Evolutionary conservation across 2,113 vertebrate genomes (phyloP).

Genomic region (Felis chaus): DNA sequence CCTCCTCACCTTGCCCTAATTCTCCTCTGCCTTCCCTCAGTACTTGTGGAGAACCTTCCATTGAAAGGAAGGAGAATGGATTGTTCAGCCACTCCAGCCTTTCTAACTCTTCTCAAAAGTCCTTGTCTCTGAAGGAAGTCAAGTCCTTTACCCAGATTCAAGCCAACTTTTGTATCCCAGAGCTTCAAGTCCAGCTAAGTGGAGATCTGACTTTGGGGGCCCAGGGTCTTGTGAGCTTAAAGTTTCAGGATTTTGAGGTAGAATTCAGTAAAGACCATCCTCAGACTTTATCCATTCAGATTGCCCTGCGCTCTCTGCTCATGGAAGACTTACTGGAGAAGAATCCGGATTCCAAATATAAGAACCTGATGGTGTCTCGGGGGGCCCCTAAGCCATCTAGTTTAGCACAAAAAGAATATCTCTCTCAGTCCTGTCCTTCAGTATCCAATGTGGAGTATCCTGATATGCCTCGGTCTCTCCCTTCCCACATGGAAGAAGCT

Average conservation of each 20-base stretch:
- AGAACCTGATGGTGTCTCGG: constrained; percentile 96
- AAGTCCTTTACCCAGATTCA: constrained; percentile 94
- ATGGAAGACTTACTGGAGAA: constrained; percentile 98
- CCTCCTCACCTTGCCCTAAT: constrained; percentile 83
- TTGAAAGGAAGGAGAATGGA: constrained; percentile 87
- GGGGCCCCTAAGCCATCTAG: constrained; percentile 95
- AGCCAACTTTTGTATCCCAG: constrained; percentile 92
- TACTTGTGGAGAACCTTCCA: constrained; percentile 86
- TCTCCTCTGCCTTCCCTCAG: constrained; percentile 88
- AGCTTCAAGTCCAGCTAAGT: constrained; percentile 95
- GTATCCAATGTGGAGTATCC: constrained; percentile 92
- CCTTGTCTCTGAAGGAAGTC: constrained; percentile 79
- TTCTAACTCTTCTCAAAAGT: constrained; percentile 83
- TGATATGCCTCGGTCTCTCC: constrained; percentile 97
- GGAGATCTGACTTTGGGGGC: constrained; percentile 94
- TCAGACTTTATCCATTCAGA: constrained; percentile 91
- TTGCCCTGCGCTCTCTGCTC: constrained; percentile 93
- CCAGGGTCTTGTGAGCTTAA: constrained; percentile 95
- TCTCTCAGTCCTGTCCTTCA: constrained; percentile 96
- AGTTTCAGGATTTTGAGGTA: constrained; percentile 96
- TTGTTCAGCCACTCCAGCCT: constrained; percentile 92
- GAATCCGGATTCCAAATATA: constrained; percentile 94
- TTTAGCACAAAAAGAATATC: constrained; percentile 94
- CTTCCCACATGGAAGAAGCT: constrained; percentile 97
- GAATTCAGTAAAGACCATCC: constrained; percentile 96